Evolutionary conservation across 1,140 invertebrate species (phyloP).

Genomic region (Brachionus angularis): DNA sequence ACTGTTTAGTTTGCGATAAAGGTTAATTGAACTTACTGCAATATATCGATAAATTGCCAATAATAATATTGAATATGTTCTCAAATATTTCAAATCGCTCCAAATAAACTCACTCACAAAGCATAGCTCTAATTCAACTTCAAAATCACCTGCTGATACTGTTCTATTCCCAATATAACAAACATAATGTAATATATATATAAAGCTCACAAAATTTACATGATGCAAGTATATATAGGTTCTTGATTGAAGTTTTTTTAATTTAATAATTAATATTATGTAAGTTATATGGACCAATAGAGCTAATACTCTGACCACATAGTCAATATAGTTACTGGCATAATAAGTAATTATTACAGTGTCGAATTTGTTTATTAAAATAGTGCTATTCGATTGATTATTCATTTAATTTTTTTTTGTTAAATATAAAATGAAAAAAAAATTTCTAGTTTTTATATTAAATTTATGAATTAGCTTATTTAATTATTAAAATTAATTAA

Average conservation of each 20-base stretch:
- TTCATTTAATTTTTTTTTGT: too few species aligned
- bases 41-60: conserved; percentile 7
- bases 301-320: neutral
- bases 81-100: neutral
- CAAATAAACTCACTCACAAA: neutral
- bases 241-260: neutral
- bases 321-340: neutral
- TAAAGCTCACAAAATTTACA: neutral
- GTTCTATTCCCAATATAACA: neutral
- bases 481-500: too few species aligned
- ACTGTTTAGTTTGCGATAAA: neutral
- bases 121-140: neutral
- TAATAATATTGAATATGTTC: conserved; percentile 4
- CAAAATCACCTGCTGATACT: neutral
- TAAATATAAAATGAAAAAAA: too few species aligned
- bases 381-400: too few species aligned
- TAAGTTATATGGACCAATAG: conserved; percentile 4
- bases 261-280: neutral
- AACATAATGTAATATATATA: conserved; percentile 11
- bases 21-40: neutral
- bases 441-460: too few species aligned
- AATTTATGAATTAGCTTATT: too few species aligned
- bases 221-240: conserved; percentile 14
- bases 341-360: neutral
- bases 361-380: too few species aligned